Percentiles rank a stretch among this genome's conserved stretches.
phyloP scores from a whole-genome alignment of 2,888 invertebrate species.

The Diadegma fenestrale region DNA sequence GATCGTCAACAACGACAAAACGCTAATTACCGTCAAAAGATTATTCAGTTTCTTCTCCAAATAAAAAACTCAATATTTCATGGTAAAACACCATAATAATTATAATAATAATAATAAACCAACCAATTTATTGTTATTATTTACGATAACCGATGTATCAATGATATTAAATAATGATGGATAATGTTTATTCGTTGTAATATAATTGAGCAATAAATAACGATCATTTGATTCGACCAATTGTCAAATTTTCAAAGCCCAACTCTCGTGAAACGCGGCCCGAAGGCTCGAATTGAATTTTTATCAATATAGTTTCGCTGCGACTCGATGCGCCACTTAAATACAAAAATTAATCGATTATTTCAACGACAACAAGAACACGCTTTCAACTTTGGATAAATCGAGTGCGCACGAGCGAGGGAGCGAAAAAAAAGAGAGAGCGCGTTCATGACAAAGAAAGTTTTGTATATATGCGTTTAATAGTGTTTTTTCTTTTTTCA shows the following conservation, averaged over 20 bases:
- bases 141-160: background rate
- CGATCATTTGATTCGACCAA: background rate
- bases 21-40: background rate
- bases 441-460: conserved; percentile 49
- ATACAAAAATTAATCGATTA: background rate
- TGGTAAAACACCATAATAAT: background rate
- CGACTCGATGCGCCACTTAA: background rate
- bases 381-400: background rate
- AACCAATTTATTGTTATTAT: background rate
- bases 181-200: background rate
- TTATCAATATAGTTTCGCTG: background rate
- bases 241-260: background rate
- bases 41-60: background rate
- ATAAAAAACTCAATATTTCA: background rate
- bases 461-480: conserved; percentile 39
- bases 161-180: background rate
- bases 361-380: background rate
- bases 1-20: background rate
- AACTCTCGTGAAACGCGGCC: background rate
- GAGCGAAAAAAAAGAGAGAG: conserved; percentile 10
- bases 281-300: background rate
- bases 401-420: background rate
- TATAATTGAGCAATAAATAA: background rate
- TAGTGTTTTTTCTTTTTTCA: background rate
- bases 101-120: background rate